Base-by-base conservation (phyloP, 92 coral and sea anemone genomes). In the Chrysogorgia sp. region DNA sequence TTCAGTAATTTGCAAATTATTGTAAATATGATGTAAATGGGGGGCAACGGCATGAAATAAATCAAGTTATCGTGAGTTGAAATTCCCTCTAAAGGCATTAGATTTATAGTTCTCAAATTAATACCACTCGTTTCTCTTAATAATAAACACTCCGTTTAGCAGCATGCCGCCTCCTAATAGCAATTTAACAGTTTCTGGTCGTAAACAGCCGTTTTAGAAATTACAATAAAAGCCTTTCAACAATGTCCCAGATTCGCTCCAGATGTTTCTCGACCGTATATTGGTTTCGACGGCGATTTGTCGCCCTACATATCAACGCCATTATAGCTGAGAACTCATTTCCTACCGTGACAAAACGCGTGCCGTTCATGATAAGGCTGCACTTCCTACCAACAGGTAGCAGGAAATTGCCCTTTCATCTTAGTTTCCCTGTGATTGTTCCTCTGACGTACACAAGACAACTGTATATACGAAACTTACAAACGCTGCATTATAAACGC, bases 151-250 rank as follows among this genome's bases (percentile, higher is more conserved):
- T 15, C 14, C 14, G 53, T 47, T 47, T 47, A 47, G 14, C 53
- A 47, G n/a, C 53, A 6, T n/a, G 53, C 53, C 53, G 10, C n/a
- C 53, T 15, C 15, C 53, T 47, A 47, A 47, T 47, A 47, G 53
- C 53, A 47, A n/a, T 47, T 47, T 47, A 47, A 47, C n/a, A n/a
- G n/a, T 47, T 6, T 15, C n/a, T 15, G 53, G 15, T 15, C 17
- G 53, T 47, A 47, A 47, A 47, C 53, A 47, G 53, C 53, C 53
- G 53, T 47, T 47, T 47, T 47, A 47, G 53, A 12, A 7, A 47
- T 47, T 47, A 47, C 7, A 47, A 47, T 47, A 47, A 47, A 37
- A 47, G 15, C 53, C 53, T 47, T 47, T 47, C 53, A 47, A 47
- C 53, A 15, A 47, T 15, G 2, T 2, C n/a, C 2, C n/a, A 2